Evolutionary conservation across 2,888 invertebrate genomes (phyloP).

Genomic region (Nudaria mundana): DNA sequence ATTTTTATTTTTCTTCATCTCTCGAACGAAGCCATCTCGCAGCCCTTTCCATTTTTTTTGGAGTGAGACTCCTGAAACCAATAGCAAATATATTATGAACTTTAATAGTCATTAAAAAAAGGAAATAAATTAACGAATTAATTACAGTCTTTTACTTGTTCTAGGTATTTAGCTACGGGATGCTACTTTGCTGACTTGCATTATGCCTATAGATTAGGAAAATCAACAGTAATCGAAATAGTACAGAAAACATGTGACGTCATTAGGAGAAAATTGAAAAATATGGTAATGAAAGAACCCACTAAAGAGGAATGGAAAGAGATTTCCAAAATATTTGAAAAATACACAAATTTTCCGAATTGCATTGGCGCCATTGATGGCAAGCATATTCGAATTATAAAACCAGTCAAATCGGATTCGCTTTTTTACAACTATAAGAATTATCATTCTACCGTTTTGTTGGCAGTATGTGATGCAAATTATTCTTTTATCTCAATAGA

Average conservation of each 20-base stretch:
- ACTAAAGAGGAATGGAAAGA: conserved; percentile 29
- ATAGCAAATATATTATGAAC: no score
- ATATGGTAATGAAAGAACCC: conserved; percentile 1
- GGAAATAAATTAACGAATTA: no score
- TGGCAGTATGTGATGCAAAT: conserved; percentile 29
- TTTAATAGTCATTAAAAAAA: no score
- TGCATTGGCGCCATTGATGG: conserved; percentile 34
- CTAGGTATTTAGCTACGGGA: conserved; percentile 33
- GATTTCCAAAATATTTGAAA: conserved; percentile 30
- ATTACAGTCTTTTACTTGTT: conserved; percentile 15
- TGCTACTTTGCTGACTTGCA: conserved; percentile 29
- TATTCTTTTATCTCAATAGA: conserved; percentile 32
- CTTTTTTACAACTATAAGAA: conserved; percentile 28
- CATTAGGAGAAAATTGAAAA: conserved; percentile 30
- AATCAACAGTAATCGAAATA: conserved; percentile 33
- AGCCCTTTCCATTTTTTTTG: no score
- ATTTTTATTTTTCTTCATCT: no score
- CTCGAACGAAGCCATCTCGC: no score
- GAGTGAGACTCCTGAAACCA: no score
- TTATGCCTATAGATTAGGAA: conserved; percentile 30
- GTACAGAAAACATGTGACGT: conserved; percentile 29
- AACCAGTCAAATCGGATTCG: conserved; percentile 32
- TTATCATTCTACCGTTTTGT: conserved; percentile 34
- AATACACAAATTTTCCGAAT: conserved; percentile 36
- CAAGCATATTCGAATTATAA: conserved; percentile 20